Conservation (phyloP, 2,888 invertebrate genomes). For the Digitonthophagus gazella region DNA sequence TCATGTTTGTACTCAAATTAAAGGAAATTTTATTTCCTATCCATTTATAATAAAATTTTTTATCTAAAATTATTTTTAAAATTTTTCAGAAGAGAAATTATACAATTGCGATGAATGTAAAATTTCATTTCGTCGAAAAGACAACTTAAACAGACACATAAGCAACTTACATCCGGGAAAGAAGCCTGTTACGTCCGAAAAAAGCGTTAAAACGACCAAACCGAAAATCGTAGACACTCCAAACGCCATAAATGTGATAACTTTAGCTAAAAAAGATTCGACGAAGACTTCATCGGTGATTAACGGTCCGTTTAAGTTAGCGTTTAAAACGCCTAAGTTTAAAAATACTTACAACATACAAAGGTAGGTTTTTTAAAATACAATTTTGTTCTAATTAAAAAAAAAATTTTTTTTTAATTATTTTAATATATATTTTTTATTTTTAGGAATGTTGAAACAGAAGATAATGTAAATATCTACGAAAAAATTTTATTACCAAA, state of each 20-base stretch:
- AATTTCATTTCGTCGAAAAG: slow-evolving; percentile 70
- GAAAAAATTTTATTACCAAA: slow-evolving; percentile 45
- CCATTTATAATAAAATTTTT: too few relatives aligned
- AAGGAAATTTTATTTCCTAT: too few relatives aligned
- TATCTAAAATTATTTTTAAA: too few relatives aligned
- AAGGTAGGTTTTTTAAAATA: slow-evolving; percentile 37
- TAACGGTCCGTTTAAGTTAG: slow-evolving; percentile 54
- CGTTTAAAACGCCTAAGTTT: slow-evolving; percentile 51
- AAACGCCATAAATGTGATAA: slow-evolving; percentile 51
- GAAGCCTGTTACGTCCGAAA: slow-evolving; percentile 42
- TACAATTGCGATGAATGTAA: slow-evolving; percentile 71
- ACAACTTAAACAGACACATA: slow-evolving; percentile 74
- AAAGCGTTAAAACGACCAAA: slow-evolving; percentile 31
- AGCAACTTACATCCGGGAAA: slow-evolving; percentile 69
- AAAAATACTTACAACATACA: slow-evolving; percentile 50
- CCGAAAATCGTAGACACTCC: slow-evolving; percentile 43
- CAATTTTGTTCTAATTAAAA: slow-evolving; percentile 13
- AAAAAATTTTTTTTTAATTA: slow-evolving; percentile 9
- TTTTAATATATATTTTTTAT: slow-evolving; percentile 15
- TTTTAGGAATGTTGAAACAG: slow-evolving; percentile 44
- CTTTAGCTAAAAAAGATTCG: slow-evolving; percentile 32
- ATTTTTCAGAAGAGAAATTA: slow-evolving; percentile 64
- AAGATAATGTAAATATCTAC: slow-evolving; percentile 44
- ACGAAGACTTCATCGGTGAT: slow-evolving; percentile 45
- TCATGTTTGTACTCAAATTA: too few relatives aligned